A percentile compares a stretch with the other conserved stretches of the same genome.
Conservation (phyloP, 2,113 vertebrate genomes). For the Cololabis saira region DNA sequence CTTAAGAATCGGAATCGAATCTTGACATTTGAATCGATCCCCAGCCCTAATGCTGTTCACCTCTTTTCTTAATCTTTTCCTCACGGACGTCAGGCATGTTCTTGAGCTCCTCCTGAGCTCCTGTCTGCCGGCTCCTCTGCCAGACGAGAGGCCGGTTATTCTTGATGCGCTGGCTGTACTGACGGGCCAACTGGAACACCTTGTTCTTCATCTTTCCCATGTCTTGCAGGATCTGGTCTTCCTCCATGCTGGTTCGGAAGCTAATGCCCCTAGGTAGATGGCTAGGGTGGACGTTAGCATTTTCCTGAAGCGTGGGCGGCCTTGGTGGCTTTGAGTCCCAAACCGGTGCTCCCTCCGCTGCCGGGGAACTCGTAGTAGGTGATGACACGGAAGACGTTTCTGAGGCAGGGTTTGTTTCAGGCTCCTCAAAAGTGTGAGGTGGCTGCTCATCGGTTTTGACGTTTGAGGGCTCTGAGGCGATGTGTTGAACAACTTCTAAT, state of each 20-base stretch:
- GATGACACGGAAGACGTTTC: constrained; percentile 65
- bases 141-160: constrained; percentile 72
- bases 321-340: constrained; percentile 43
- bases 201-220: constrained; percentile 87
- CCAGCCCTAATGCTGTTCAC: constrained; percentile 65
- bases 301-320: constrained; percentile 45
- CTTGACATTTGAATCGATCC: no score
- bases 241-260: constrained; percentile 75
- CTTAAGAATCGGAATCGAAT: no score
- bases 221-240: constrained; percentile 81
- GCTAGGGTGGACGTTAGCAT: constrained; percentile 43
- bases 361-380: constrained; percentile 47
- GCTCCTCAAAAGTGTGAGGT: constrained; percentile 82
- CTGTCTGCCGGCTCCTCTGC: constrained; percentile 40
- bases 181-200: constrained; percentile 93
- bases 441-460: constrained; percentile 69
- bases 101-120: constrained; percentile 54
- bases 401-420: constrained; percentile 71
- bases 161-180: constrained; percentile 96
- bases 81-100: constrained; percentile 67
- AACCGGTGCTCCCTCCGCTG: constrained; percentile 20
- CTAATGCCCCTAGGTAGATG: constrained; percentile 77
- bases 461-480: constrained; percentile 28
- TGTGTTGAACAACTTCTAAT: constrained; percentile 25
- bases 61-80: constrained; percentile 70